These are phyloP conservation scores for Epizoanthus scotinus DNA, from an alignment of 92 coral and sea anemone species.

Conservation along the genomic window DNA sequence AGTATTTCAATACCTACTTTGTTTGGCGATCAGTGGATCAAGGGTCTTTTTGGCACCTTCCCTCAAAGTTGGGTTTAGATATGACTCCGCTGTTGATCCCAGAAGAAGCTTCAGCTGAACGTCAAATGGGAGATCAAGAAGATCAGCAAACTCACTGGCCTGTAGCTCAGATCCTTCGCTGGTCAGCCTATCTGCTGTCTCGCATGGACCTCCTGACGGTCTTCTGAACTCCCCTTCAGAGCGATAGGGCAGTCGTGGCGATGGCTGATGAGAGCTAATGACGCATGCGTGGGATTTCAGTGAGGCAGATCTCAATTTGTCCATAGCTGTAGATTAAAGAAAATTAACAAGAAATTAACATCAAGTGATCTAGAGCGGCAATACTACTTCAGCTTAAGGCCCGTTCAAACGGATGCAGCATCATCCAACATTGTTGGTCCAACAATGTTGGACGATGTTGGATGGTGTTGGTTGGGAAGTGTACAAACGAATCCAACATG, in stretches of 20 bases:
- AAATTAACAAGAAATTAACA: neutral
- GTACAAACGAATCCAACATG: too few species aligned
- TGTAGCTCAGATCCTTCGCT: slow-evolving; percentile 52
- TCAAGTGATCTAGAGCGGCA: neutral
- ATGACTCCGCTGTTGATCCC: slow-evolving; percentile 73
- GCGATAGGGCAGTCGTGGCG: slow-evolving; percentile 10
- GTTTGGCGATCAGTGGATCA: slow-evolving; percentile 63
- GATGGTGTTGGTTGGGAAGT: too few species aligned
- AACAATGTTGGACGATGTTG: too few species aligned
- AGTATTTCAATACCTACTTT: slow-evolving; percentile 31
- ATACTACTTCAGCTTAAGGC: too few species aligned
- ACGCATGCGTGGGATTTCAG: slow-evolving; percentile 69
- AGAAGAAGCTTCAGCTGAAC: slow-evolving; percentile 76
- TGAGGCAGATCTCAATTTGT: slow-evolving; percentile 47
- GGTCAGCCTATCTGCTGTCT: slow-evolving; percentile 19
- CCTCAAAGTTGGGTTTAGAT: slow-evolving; percentile 82
- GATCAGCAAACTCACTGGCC: slow-evolving; percentile 77
- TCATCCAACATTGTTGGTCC: too few species aligned
- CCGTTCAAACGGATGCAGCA: too few species aligned
- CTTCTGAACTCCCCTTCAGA: slow-evolving; percentile 9
- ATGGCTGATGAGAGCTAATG: slow-evolving; percentile 79
- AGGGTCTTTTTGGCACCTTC: slow-evolving; percentile 91
- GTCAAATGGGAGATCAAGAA: slow-evolving; percentile 74
- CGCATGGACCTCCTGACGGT: neutral
- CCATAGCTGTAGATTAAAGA: slow-evolving; percentile 57